Conservation (phyloP, 1,140 invertebrate species). For the Wiebesia pumilae region DNA sequence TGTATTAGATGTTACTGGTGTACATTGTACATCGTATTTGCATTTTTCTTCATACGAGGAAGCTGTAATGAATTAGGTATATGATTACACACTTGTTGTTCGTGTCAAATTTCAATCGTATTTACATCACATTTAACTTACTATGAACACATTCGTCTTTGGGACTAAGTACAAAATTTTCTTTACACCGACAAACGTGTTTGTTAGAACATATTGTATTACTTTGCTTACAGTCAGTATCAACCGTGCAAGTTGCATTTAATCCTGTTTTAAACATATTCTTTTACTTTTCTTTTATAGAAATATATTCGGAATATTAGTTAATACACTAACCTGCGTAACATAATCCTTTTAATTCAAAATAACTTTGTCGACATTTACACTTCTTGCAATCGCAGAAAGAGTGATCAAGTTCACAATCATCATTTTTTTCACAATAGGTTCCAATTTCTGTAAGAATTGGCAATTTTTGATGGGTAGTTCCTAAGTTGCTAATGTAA, state of each 20-base stretch:
- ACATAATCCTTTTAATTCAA: slow-evolving; percentile 42
- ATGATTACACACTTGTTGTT: neutral
- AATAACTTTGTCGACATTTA: slow-evolving; percentile 55
- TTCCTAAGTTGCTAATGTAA: too few relatives aligned
- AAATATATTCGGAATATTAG: neutral
- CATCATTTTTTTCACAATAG: slow-evolving; percentile 53
- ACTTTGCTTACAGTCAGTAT: neutral
- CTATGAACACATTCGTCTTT: slow-evolving; percentile 13
- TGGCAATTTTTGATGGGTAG: too few relatives aligned
- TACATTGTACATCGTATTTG: slow-evolving; percentile 54
- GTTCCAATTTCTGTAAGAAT: neutral
- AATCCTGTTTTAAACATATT: slow-evolving; percentile 50
- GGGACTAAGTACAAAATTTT: slow-evolving; percentile 10
- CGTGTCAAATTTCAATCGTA: too few relatives aligned
- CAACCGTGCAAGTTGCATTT: slow-evolving; percentile 22
- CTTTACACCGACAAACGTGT: slow-evolving; percentile 28
- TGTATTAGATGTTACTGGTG: neutral
- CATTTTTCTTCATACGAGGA: slow-evolving; percentile 46
- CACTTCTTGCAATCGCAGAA: slow-evolving; percentile 53
- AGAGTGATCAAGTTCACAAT: slow-evolving; percentile 52
- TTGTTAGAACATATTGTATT: slow-evolving; percentile 19
- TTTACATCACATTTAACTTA: slow-evolving; percentile 25
- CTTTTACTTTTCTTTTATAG: neutral
- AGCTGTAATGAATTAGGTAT: slow-evolving; percentile 48
- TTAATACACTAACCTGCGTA: slow-evolving; percentile 49